A percentile compares a stretch with the other conserved stretches of the same genome.
Conservation (phyloP, 2,888 invertebrate species). For the Blastobasis lacticolella region DNA sequence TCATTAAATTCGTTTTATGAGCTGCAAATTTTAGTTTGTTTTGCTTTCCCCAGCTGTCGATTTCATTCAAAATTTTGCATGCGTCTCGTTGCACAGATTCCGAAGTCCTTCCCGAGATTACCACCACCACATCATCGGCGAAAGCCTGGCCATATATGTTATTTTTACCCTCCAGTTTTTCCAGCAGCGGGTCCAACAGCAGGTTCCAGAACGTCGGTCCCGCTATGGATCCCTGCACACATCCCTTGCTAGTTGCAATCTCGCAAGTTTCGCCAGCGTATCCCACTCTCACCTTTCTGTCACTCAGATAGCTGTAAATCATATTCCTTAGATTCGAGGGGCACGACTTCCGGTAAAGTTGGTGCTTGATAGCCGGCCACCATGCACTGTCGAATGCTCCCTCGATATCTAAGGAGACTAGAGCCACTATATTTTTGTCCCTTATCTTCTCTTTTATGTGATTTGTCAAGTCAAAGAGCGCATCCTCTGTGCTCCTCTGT, state of each 20-base stretch:
- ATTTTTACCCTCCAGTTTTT: not conserved
- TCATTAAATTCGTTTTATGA: slow-evolving; percentile 10
- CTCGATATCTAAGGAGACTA: slow-evolving; percentile 13
- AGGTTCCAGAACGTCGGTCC: slow-evolving; percentile 16
- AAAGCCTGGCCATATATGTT: slow-evolving; percentile 13
- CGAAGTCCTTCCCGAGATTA: not conserved
- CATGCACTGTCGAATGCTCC: slow-evolving; percentile 15
- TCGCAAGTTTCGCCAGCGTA: slow-evolving; percentile 7
- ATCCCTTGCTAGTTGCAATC: slow-evolving; percentile 10
- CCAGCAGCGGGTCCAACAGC: slow-evolving; percentile 10
- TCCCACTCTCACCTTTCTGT: slow-evolving; percentile 3
- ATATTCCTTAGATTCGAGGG: not conserved
- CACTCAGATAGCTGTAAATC: slow-evolving; percentile 6
- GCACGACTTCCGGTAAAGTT: not conserved
- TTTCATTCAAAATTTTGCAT: not conserved
- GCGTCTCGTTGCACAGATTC: not conserved
- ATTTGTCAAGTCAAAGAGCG: slow-evolving; percentile 6
- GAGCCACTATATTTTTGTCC: slow-evolving; percentile 3
- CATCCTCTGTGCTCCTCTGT: slow-evolving; percentile 11
- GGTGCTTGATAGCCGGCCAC: slow-evolving; percentile 10
- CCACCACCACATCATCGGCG: slow-evolving; percentile 15
- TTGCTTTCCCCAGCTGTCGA: slow-evolving; percentile 7
- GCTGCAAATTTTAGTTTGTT: slow-evolving; percentile 13
- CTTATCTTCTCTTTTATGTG: not conserved
- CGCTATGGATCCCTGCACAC: slow-evolving; percentile 13